Evolutionary conservation across 2,888 invertebrate species (phyloP), one percentile per base, ranked within the genome.

Genomic region (Rhodophaea formosa): DNA sequence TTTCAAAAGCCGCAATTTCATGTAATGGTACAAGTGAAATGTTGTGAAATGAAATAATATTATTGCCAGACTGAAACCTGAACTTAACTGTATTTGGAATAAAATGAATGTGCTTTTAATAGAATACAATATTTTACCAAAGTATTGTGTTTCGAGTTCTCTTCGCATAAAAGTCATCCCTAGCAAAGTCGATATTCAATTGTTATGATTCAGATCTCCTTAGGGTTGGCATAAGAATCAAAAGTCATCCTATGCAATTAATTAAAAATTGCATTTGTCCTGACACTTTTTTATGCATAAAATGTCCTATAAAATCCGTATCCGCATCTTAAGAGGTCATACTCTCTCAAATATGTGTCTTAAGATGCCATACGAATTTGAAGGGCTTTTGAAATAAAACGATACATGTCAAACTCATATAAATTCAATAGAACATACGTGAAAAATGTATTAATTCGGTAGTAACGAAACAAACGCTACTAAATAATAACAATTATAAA

Each of bases 1-100:
- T 51, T 51, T 51, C 16, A 35, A 51, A 51, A 51, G 51, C 51
- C 39, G 51, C 51, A 51, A 51, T 51, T 51, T 35, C 39, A 51
- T 39, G 16, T 51, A 51, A 35, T 16, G 35, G 35, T 51, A 17
- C 51, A 32, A 51, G 35, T 51, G 51, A 51, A 51, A 51, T 51
- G 51, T 35, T 51, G 17, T n/a, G 51, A 51, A 51, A 51, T 51
- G 17, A 51, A 51, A 16, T 35, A 17, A 12, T 35, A 35, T 35
- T 51, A 35, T 51, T 35, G 51, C 51, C 7, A 16, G 39, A 39
- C 39, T 39, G 39, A 10, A 39, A 39, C 39, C 39, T 39, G 39
- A 12, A 12, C 12, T 39, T 2, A 35, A 35, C 8, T 39, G 39
- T 39, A 39, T 39, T 10, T 12, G 39, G n/a, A 39, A 39, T 39